phyloP scores from a whole-genome alignment of 2,797 vertebrate species.

The Poecile montanus region DNA sequence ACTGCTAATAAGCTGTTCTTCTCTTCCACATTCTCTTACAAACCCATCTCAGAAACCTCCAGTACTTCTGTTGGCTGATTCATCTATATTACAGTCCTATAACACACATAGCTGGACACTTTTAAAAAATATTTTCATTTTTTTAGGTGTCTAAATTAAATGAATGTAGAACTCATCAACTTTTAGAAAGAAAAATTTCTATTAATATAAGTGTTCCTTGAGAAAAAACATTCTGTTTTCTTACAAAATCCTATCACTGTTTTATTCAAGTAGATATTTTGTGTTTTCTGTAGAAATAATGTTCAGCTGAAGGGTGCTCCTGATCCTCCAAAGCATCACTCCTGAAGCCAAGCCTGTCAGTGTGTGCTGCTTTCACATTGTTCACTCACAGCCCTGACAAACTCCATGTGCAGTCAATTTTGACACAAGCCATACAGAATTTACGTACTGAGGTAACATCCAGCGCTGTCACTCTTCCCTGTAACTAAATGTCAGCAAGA shows the following conservation, averaged over 20 bases:
- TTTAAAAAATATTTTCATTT: accelerated
- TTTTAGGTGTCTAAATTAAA: neutral
- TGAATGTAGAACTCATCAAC: neutral
- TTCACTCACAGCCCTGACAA: slow-evolving; percentile 3
- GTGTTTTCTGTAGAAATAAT: neutral
- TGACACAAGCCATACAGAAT: slow-evolving; percentile 13
- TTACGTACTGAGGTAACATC: slow-evolving; percentile 39
- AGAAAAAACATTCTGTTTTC: neutral
- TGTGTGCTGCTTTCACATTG: neutral
- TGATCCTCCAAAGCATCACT: neutral
- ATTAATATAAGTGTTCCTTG: neutral
- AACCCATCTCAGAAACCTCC: neutral
- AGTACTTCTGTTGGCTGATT: neutral
- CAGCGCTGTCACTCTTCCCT: slow-evolving; percentile 44
- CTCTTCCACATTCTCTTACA: neutral
- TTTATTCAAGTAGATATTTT: neutral
- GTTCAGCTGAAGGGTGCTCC: neutral
- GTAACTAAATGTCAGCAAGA: slow-evolving; percentile 65
- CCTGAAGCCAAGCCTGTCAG: neutral
- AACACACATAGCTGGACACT: neutral
- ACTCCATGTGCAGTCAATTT: slow-evolving; percentile 20
- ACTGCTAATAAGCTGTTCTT: neutral
- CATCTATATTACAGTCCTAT: neutral
- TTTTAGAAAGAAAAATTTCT: neutral
- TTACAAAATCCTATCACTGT: neutral